Conservation (phyloP, 2,888 invertebrate genomes). For the Bimastos eiseni region DNA sequence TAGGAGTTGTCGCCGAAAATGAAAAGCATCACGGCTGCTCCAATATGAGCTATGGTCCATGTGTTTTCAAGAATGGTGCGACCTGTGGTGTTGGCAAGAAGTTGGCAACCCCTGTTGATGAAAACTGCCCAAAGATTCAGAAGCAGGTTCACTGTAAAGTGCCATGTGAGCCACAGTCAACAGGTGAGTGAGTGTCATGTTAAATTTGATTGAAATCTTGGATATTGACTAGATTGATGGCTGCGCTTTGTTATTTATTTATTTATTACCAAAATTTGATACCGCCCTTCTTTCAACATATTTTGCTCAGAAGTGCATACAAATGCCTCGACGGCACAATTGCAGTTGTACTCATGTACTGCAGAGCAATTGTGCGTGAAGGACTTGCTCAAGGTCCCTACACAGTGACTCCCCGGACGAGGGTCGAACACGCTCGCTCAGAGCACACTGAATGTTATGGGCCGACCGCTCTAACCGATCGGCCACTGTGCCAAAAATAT, state of each 20-base stretch:
- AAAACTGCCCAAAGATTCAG: slow-evolving; percentile 8
- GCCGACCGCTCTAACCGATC: too few relatives aligned
- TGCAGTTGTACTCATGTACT: too few relatives aligned
- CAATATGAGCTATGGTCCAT: not conserved
- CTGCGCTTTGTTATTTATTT: not conserved
- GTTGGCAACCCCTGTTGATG: not conserved
- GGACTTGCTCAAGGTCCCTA: too few relatives aligned
- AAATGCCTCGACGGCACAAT: too few relatives aligned
- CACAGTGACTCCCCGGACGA: too few relatives aligned
- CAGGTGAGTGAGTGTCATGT: not conserved
- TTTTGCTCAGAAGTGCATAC: too few relatives aligned
- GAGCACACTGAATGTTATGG: too few relatives aligned
- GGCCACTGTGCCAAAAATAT: not conserved
- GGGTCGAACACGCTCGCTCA: too few relatives aligned
- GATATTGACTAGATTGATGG: not conserved
- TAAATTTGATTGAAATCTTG: not conserved
- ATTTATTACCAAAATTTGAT: too few relatives aligned
- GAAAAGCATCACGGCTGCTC: not conserved
- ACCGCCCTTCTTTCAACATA: too few relatives aligned
- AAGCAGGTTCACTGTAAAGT: slow-evolving; percentile 5
- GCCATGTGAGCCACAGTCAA: not conserved
- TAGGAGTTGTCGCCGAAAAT: not conserved
- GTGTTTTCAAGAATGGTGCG: not conserved
- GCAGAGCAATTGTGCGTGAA: too few relatives aligned
- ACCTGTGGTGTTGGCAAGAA: slow-evolving; percentile 14